Evolutionary conservation across 2,797 vertebrate species (phyloP).

Genomic region (Melanotaenia pygmaea): DNA sequence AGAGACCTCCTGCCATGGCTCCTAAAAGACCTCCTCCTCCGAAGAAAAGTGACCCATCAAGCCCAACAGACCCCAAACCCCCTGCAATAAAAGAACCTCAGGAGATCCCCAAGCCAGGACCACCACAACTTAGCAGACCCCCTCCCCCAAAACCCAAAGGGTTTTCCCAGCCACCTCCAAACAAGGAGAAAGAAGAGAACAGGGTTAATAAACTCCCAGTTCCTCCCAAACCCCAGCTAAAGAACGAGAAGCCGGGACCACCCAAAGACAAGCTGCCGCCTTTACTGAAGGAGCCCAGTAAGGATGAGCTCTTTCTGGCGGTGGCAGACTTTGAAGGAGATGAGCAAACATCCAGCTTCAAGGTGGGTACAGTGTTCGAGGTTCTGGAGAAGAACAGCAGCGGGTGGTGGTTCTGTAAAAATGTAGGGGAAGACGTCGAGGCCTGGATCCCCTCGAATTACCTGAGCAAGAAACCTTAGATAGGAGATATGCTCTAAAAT

Average conservation of each 20-base stretch:
- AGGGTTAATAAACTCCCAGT: conserved; percentile 81
- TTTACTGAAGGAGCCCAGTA: conserved; percentile 80
- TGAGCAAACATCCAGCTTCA: conserved; percentile 92
- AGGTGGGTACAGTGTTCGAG: conserved; percentile 94
- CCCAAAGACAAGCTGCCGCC: conserved; percentile 86
- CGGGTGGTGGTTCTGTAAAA: conserved; percentile 99
- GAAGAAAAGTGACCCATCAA: conserved; percentile 86
- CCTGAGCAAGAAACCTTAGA: conserved; percentile 94
- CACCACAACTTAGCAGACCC: conserved; percentile 81
- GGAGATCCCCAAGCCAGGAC: conserved; percentile 73
- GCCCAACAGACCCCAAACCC: conserved; percentile 79
- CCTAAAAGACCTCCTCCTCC: conserved; percentile 95
- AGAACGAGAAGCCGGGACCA: conserved; percentile 86
- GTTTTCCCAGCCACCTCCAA: conserved; percentile 65
- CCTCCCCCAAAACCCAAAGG: conserved; percentile 89
- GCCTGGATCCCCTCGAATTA: conserved; percentile 99
- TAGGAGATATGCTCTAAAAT: conserved; percentile 22
- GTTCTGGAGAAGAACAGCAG: conserved; percentile 93
- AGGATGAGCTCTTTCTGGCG: conserved; percentile 91
- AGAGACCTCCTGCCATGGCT: conserved; percentile 85
- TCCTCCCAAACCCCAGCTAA: conserved; percentile 85
- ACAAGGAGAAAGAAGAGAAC: conserved; percentile 85
- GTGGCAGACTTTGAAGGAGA: conserved; percentile 96
- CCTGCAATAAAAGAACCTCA: conserved; percentile 75
- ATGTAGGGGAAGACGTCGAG: conserved; percentile 88